Evolutionary conservation across 2,888 invertebrate species (phyloP).

Genomic region (Eucriotettix oculatus): DNA sequence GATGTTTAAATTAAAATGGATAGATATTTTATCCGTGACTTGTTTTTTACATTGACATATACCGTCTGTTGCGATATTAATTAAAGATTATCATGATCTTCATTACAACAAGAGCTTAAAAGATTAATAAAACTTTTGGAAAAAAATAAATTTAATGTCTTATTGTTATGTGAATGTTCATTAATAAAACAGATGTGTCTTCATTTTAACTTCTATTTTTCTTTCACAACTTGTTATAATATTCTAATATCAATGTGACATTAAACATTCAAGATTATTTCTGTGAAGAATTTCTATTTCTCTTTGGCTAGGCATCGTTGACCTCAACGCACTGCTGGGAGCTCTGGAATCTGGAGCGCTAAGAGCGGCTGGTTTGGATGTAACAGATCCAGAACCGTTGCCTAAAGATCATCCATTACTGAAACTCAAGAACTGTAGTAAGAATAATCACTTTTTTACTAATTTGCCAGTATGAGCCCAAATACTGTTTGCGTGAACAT

Average conservation of each 20-base stretch:
- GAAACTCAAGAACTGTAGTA: constrained; percentile 56
- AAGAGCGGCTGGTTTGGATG: constrained; percentile 76
- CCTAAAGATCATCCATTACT: constrained; percentile 62
- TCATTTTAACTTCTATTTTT: too few relatives aligned
- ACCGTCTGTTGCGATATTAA: too few relatives aligned
- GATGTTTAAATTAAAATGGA: too few relatives aligned
- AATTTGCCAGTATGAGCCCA: too few relatives aligned
- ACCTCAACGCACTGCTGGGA: constrained; percentile 61
- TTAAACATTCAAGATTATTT: neutral
- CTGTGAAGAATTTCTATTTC: neutral
- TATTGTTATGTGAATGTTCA: neutral
- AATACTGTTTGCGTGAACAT: too few relatives aligned
- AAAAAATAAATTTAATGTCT: neutral
- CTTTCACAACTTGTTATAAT: neutral
- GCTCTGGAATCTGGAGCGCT: constrained; percentile 57
- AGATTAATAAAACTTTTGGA: too few relatives aligned
- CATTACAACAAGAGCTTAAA: too few relatives aligned
- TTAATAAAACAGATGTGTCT: neutral
- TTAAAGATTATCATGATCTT: too few relatives aligned
- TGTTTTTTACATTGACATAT: too few relatives aligned
- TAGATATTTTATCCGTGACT: too few relatives aligned
- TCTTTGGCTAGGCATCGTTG: constrained; percentile 38
- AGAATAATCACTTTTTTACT: too few relatives aligned
- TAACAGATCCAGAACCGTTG: constrained; percentile 79
- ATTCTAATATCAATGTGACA: too few relatives aligned